phyloP scores from a whole-genome alignment of 2,797 vertebrate species.

The Carcharodon carcharias region DNA sequence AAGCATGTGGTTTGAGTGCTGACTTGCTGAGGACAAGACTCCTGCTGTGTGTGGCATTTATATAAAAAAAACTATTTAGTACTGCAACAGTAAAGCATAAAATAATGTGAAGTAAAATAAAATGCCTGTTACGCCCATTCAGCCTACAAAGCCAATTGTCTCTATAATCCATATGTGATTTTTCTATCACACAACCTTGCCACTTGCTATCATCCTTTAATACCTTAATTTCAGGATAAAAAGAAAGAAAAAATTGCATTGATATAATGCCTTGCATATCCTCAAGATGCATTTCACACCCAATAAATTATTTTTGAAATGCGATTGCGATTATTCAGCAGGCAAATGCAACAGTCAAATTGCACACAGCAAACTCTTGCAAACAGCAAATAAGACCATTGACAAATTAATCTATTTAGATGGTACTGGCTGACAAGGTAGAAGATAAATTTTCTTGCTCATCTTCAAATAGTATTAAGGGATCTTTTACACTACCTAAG shows the following conservation, averaged over 20 bases:
- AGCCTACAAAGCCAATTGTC: neutral
- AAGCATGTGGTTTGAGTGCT: neutral
- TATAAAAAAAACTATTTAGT: neutral
- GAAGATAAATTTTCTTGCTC: neutral
- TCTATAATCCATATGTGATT: neutral
- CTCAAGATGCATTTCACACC: neutral
- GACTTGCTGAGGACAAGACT: neutral
- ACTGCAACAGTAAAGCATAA: neutral
- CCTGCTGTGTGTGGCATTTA: neutral
- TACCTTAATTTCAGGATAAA: neutral
- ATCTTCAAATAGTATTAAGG: neutral
- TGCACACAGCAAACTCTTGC: neutral
- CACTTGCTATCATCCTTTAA: neutral
- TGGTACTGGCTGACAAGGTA: neutral
- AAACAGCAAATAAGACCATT: neutral
- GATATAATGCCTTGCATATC: neutral
- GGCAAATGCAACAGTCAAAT: neutral
- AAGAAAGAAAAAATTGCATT: neutral
- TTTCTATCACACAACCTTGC: neutral
- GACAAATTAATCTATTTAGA: neutral
- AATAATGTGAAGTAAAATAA: neutral
- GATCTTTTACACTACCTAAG: neutral
- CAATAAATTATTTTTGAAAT: constrained; percentile 14
- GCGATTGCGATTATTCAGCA: neutral
- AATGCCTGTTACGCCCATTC: neutral